A percentile compares a stretch with the other conserved stretches of the same genome.
phyloP scores from a whole-genome alignment of 1,140 invertebrate genomes.

The Ctenoplectra terminalis region DNA sequence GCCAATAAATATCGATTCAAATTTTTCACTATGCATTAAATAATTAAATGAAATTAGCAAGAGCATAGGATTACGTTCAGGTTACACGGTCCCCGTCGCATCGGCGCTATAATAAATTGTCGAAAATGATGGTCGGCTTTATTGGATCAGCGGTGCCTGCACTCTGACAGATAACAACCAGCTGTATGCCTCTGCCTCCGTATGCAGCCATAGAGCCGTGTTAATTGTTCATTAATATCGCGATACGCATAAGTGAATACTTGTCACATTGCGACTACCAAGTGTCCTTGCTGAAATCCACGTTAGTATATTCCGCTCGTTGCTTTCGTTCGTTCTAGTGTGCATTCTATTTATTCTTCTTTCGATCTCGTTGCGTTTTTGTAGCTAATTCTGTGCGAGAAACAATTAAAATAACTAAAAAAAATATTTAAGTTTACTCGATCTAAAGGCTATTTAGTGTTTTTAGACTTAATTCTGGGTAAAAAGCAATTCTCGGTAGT shows the following conservation, averaged over 20 bases:
- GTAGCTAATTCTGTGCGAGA: too few species aligned
- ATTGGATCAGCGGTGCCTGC: slow-evolving; percentile 37
- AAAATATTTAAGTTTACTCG: too few species aligned
- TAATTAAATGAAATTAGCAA: slow-evolving; percentile 13
- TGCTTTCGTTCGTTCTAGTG: too few species aligned
- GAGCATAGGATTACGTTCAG: not conserved
- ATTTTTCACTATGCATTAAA: not conserved
- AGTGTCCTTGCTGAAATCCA: not conserved
- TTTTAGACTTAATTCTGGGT: too few species aligned
- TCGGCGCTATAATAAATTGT: slow-evolving; percentile 28
- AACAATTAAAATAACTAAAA: too few species aligned
- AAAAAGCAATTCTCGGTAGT: too few species aligned
- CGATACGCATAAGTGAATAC: slow-evolving; percentile 15
- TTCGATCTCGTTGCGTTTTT: too few species aligned
- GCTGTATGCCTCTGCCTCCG: not conserved
- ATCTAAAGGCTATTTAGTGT: too few species aligned
- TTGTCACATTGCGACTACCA: slow-evolving; percentile 2
- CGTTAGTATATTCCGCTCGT: not conserved
- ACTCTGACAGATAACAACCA: slow-evolving; percentile 40
- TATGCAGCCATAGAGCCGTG: not conserved
- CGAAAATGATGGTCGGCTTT: slow-evolving; percentile 38
- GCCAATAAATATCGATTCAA: not conserved
- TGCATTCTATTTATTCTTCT: too few species aligned
- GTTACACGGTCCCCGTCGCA: not conserved
- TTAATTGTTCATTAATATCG: slow-evolving; percentile 42